Evolutionary conservation across 2,888 invertebrate species (phyloP), one percentile per base, ranked within the genome.

Genomic region (Philaethria dido): DNA sequence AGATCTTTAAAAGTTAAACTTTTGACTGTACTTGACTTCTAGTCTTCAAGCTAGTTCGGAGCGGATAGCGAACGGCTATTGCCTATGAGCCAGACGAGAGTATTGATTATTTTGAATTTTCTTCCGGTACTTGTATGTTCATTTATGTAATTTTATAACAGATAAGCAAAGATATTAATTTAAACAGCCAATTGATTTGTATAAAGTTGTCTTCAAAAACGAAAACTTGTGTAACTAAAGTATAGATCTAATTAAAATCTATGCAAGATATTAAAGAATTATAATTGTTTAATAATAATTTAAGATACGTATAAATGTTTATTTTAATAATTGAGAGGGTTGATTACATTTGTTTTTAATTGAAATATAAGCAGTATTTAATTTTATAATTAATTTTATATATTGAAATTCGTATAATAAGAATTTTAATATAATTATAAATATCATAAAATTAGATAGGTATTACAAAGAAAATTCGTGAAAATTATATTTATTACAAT

Each of bases 61-160:
- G 4, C 22, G 14, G 36, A 55, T 42, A 22, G 3, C 16, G 5
- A 57, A 25, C 42, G 13, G 11, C 20, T 42, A 57, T 39, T 14
- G 22, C 29, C 54, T 14, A n/a, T 25, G 25, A 48, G 33, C 8
- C 48, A 62, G 57, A 62, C 62, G 29, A 67, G 47, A 57, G 22
- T 67, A 67, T 67, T 67, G 66, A 67, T 67, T 66, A 66, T 50
- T 67, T 67, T 67, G 66, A 67, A 67, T 67, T 62, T 45, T 44
- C 44, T 33, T 57, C 6, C 16, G 45, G 29, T 29, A 25, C 25
- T 22, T 18, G 45, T 39, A 29, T 48, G 16, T 45, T 54, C 22
- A 45, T 62, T 14, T 33, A 14, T 42, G 20, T 60, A 39, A 22
- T n/a, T 45, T 45, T 11, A 44, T 54, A 54, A 47, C n/a, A 22